Evolutionary conservation across 2,113 vertebrate genomes (phyloP).

Genomic region (Cacatua alba): DNA sequence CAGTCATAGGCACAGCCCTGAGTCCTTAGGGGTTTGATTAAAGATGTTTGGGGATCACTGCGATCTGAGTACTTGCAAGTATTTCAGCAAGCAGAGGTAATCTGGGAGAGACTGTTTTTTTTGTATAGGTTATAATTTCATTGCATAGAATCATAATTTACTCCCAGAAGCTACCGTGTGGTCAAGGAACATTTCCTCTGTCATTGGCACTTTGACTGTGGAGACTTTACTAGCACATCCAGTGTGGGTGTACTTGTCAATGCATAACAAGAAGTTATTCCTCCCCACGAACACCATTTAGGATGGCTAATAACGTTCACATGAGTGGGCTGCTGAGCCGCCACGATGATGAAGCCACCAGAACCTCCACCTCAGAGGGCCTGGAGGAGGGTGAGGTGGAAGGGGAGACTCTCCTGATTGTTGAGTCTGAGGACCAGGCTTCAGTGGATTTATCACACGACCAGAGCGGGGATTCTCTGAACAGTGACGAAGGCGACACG

Average conservation of each 20-base stretch:
- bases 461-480: conserved; percentile 95
- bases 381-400: conserved; percentile 97
- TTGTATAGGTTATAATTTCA: background rate
- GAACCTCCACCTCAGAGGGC: conserved; percentile 89
- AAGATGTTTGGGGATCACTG: background rate
- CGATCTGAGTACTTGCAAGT: background rate
- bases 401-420: conserved; percentile 93
- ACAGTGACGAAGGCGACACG: conserved; percentile 88
- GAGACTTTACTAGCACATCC: background rate
- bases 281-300: background rate
- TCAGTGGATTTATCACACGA: conserved; percentile 95
- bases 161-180: background rate
- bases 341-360: conserved; percentile 86
- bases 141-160: background rate
- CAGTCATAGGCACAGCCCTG: conserved; percentile 43
- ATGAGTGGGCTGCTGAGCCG: conserved; percentile 75
- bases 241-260: background rate
- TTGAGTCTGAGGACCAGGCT: conserved; percentile 94
- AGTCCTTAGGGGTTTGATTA: background rate
- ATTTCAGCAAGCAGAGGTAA: background rate
- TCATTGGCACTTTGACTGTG: background rate
- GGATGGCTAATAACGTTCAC: conserved; percentile 87
- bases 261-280: background rate
- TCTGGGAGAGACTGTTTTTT: background rate
- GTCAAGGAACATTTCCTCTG: background rate